A percentile compares a stretch with the other conserved stretches of the same genome.
phyloP scores from a whole-genome alignment of 1,140 invertebrate species.

The Drosophila orosa region DNA sequence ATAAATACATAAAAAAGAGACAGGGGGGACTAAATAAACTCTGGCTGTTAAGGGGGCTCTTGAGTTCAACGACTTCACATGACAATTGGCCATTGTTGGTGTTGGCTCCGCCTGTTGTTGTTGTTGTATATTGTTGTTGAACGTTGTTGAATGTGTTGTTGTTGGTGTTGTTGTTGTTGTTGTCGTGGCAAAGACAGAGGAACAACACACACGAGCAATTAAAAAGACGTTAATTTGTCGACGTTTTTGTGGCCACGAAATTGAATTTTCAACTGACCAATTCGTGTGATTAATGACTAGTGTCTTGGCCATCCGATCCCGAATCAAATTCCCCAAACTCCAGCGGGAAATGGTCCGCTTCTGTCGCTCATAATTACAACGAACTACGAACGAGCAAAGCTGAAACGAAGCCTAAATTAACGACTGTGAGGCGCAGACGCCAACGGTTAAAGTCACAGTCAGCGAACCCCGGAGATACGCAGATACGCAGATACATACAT shows the following conservation, averaged over 20 bases:
- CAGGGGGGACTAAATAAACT: slow-evolving; percentile 31
- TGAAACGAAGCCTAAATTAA: slow-evolving; percentile 39
- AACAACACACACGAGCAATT: slow-evolving; percentile 55
- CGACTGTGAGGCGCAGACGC: slow-evolving; percentile 42
- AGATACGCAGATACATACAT: slow-evolving; percentile 32
- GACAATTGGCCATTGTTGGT: slow-evolving; percentile 75
- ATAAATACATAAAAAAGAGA: slow-evolving; percentile 8
- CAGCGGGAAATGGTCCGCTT: slow-evolving; percentile 34
- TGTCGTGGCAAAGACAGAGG: slow-evolving; percentile 38
- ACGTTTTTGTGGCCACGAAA: slow-evolving; percentile 60
- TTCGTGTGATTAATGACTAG: slow-evolving; percentile 63
- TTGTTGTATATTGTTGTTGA: slow-evolving; percentile 38
- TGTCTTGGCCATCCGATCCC: slow-evolving; percentile 8
- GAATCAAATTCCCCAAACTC: slow-evolving; percentile 28
- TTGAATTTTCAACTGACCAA: slow-evolving; percentile 75
- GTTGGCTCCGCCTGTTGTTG: slow-evolving; percentile 38
- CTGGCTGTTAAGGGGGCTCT: slow-evolving; percentile 24
- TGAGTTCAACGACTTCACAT: slow-evolving; percentile 73
- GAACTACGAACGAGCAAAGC: neutral
- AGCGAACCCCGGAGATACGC: slow-evolving; percentile 55
- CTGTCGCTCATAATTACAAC: slow-evolving; percentile 44
- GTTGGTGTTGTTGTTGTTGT: slow-evolving; percentile 29
- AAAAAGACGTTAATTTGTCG: slow-evolving; percentile 81
- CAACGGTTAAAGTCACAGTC: slow-evolving; percentile 71
- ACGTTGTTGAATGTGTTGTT: slow-evolving; percentile 18